These are phyloP conservation scores for Thera obeliscata DNA, from an alignment of 2,888 invertebrate genomes.

Conservation along the genomic window DNA sequence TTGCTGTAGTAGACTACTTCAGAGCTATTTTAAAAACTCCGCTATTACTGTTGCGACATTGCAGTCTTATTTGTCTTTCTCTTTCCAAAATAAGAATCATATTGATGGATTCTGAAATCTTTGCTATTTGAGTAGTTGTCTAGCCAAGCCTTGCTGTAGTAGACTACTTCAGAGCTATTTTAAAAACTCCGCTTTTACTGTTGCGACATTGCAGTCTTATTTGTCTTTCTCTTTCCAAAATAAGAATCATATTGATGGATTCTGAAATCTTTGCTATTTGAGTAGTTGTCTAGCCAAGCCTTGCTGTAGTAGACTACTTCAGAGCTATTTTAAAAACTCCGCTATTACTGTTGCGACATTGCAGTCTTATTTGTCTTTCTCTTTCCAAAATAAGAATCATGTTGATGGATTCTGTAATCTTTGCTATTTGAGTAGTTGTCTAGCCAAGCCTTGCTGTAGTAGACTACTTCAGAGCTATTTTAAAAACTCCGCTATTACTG, in stretches of 20 bases:
- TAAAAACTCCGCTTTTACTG: not conserved
- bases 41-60: slow-evolving; percentile 1
- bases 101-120: no score
- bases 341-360: no score
- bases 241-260: no score
- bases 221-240: not conserved
- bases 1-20: not conserved
- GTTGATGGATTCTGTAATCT: no score
- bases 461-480: not conserved
- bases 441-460: not conserved
- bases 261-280: not conserved
- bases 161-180: not conserved
- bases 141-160: not conserved
- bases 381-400: no score
- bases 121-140: not conserved
- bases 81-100: no score
- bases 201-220: slow-evolving; percentile 1
- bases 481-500: no score
- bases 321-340: not conserved
- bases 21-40: not conserved
- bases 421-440: not conserved
- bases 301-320: not conserved
- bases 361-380: no score
- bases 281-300: not conserved
- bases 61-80: not conserved